Percentiles rank a stretch among this genome's conserved stretches.
Conservation (phyloP, 2,797 vertebrate genomes). For the Acanthurus tractus region DNA sequence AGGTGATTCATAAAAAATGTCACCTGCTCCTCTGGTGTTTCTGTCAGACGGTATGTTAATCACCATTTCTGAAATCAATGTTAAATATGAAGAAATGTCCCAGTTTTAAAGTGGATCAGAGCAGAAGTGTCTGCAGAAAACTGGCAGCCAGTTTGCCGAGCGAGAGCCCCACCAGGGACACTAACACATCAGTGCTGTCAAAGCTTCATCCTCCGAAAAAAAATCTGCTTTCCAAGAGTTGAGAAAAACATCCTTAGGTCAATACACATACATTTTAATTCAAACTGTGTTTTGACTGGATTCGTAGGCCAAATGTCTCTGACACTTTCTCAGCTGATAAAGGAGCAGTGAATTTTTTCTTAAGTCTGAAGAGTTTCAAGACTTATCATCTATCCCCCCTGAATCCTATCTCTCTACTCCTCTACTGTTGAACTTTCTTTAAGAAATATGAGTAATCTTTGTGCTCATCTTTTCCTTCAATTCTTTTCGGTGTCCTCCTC, state of each 20-base stretch:
- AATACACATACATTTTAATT: constrained; percentile 57
- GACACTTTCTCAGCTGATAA: constrained; percentile 48
- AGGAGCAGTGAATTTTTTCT: neutral
- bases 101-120: constrained; percentile 72
- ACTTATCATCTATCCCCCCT: constrained; percentile 29
- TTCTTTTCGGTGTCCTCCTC: constrained; percentile 9
- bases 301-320: constrained; percentile 47
- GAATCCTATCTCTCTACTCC: constrained; percentile 31
- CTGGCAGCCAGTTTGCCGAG: constrained; percentile 59
- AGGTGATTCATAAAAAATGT: constrained; percentile 48
- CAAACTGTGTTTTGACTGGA: constrained; percentile 50
- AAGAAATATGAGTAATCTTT: constrained; percentile 34
- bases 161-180: constrained; percentile 64
- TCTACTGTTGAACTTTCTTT: constrained; percentile 19
- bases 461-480: constrained; percentile 26
- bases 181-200: constrained; percentile 61
- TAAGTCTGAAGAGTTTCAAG: constrained; percentile 29
- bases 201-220: constrained; percentile 41
- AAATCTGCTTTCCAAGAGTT: constrained; percentile 54
- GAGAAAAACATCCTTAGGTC: constrained; percentile 49
- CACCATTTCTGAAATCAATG: constrained; percentile 49
- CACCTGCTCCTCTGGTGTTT: constrained; percentile 43
- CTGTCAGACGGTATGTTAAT: constrained; percentile 20
- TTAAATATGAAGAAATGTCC: constrained; percentile 65
- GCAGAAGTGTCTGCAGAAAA: constrained; percentile 52